Conservation (phyloP, 2,113 vertebrate species). For the Aptenodytes patagonicus region DNA sequence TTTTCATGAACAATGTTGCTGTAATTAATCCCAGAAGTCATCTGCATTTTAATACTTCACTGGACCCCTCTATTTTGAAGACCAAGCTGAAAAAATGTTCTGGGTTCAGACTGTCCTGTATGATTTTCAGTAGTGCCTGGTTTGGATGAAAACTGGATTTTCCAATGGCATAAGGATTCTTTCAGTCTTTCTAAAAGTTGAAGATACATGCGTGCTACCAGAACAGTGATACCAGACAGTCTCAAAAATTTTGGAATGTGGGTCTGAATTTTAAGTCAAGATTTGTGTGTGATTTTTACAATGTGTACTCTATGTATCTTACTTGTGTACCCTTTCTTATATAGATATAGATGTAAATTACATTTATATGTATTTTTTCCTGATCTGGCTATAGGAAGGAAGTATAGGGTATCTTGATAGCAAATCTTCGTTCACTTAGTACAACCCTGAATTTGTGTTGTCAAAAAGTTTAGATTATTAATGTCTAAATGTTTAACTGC, state of each 20-base stretch:
- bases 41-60: neutral
- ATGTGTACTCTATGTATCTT: neutral
- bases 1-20: neutral
- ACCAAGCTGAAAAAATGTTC: neutral
- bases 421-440: neutral
- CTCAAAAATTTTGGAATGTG: neutral
- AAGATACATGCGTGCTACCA: rapidly evolving
- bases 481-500: neutral
- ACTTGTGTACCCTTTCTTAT: neutral
- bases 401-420: neutral
- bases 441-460: neutral
- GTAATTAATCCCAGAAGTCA: neutral
- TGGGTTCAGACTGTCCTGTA: neutral
- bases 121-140: neutral
- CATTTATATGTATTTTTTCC: neutral
- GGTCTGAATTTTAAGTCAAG: neutral
- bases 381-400: neutral
- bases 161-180: neutral
- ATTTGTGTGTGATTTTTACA: neutral
- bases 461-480: neutral
- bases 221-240: neutral
- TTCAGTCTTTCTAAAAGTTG: neutral
- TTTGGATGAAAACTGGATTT: neutral
- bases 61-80: neutral
- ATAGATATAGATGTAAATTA: neutral